A percentile compares a stretch with the other conserved stretches of the same genome.
phyloP scores from a whole-genome alignment of 2,797 vertebrate species.

The Allobates femoralis region DNA sequence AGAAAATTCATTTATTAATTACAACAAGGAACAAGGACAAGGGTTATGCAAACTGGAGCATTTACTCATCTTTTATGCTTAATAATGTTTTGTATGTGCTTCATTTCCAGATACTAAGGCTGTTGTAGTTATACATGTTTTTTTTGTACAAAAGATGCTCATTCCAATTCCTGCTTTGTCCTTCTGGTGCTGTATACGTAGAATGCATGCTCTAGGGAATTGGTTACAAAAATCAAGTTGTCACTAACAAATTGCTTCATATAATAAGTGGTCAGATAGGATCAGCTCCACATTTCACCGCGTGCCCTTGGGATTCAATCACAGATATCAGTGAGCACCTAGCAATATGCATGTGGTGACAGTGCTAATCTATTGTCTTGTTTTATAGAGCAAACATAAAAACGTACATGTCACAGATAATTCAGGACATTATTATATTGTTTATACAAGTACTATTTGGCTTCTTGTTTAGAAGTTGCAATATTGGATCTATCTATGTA shows the following conservation, averaged over 20 bases:
- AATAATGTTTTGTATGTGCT: not conserved
- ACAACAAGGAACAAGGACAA: too few species aligned
- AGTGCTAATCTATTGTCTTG: not conserved
- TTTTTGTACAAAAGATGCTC: not conserved
- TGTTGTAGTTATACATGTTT: not conserved
- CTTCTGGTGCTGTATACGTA: slow-evolving; percentile 7
- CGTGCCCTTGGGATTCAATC: slow-evolving; percentile 48
- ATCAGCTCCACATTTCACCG: slow-evolving; percentile 39
- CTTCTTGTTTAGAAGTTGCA: not conserved
- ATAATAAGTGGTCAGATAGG: slow-evolving; percentile 47
- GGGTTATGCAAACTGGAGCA: too few species aligned
- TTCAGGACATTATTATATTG: not conserved
- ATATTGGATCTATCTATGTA: too few species aligned
- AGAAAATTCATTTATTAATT: too few species aligned
- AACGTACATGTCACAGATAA: not conserved
- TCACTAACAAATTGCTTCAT: slow-evolving; percentile 51
- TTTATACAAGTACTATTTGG: not conserved
- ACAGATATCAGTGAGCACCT: slow-evolving; percentile 10
- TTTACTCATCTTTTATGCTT: too few species aligned
- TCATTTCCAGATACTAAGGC: not conserved
- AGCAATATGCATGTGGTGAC: not conserved
- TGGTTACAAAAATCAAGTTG: slow-evolving; percentile 39
- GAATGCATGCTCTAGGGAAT: slow-evolving; percentile 31
- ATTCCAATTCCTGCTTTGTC: not conserved
- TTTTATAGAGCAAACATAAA: slow-evolving; percentile 4